Evolutionary conservation across 2,888 invertebrate genomes (phyloP).

Genomic region (Limenitis camilla): DNA sequence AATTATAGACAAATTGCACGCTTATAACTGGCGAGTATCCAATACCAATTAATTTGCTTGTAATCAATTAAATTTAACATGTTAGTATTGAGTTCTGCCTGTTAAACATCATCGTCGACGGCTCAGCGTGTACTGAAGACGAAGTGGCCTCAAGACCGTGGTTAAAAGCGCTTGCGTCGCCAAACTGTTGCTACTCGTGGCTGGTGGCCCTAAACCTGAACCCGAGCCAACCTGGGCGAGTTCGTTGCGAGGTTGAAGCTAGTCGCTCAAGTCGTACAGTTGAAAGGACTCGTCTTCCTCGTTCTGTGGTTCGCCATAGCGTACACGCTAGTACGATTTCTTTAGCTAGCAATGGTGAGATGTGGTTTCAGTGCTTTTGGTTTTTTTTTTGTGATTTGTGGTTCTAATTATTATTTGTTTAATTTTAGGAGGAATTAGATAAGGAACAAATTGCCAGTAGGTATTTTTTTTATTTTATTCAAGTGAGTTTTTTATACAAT

Average conservation of each 20-base stretch:
- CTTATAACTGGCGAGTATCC: conserved; percentile 42
- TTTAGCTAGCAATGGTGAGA: conserved; percentile 54
- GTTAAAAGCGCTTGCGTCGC: conserved; percentile 56
- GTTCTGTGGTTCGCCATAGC: conserved; percentile 55
- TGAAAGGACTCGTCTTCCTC: conserved; percentile 65
- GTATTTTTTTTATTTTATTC: conserved; percentile 46
- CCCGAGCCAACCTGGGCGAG: conserved; percentile 63
- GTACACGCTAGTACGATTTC: conserved; percentile 47
- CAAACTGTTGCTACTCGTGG: conserved; percentile 36
- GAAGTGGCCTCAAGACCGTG: conserved; percentile 52
- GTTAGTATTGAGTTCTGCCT: conserved; percentile 14
- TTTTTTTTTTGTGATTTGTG: conserved; percentile 21
- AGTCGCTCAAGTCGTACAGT: conserved; percentile 64
- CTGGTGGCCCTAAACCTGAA: conserved; percentile 34
- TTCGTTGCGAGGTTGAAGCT: conserved; percentile 49
- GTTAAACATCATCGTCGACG: conserved; percentile 12
- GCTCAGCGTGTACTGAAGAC: conserved; percentile 21
- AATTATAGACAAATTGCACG: conserved; percentile 5
- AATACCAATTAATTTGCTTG: conserved; percentile 45
- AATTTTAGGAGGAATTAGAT: conserved; percentile 81
- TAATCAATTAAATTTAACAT: conserved; percentile 39
- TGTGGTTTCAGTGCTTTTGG: conserved; percentile 13
- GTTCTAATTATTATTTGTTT: conserved; percentile 25
- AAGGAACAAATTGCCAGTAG: conserved; percentile 86
- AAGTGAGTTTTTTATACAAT: too few species aligned